A percentile compares a stretch with the other conserved stretches of the same genome.
phyloP scores from a whole-genome alignment of 2,797 vertebrate genomes.

The Enteromius viviparus region DNA sequence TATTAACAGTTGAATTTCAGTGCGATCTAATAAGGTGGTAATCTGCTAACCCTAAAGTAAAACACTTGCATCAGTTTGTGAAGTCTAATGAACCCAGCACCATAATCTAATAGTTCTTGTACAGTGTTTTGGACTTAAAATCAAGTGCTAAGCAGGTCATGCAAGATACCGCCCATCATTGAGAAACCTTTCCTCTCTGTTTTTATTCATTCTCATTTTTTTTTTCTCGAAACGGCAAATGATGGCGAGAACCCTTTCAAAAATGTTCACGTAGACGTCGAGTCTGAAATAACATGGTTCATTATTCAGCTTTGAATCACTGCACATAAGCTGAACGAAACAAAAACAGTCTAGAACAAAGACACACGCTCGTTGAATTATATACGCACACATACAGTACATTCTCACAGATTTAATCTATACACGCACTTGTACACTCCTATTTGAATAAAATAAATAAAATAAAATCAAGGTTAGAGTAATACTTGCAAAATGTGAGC shows the following conservation, averaged over 20 bases:
- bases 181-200: not conserved
- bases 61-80: constrained; percentile 31
- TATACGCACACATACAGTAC: constrained; percentile 36
- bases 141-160: constrained; percentile 38
- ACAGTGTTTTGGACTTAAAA: constrained; percentile 37
- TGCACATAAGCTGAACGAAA: constrained; percentile 15
- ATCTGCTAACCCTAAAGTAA: constrained; percentile 43
- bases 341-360: constrained; percentile 21
- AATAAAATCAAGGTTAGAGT: constrained; percentile 29
- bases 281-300: constrained; percentile 39
- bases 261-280: constrained; percentile 2
- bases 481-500: constrained; percentile 36
- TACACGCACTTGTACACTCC: constrained; percentile 27
- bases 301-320: constrained; percentile 14
- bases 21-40: constrained; percentile 30
- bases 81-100: constrained; percentile 41
- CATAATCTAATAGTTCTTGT: constrained; percentile 28
- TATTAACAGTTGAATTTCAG: constrained; percentile 52
- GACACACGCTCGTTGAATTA: constrained; percentile 19
- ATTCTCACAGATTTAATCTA: constrained; percentile 30
- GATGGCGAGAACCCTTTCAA: constrained; percentile 11
- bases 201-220: not conserved
- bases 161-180: constrained; percentile 22
- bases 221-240: constrained; percentile 8
- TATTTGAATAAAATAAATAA: constrained; percentile 21